A percentile compares a stretch with the other conserved stretches of the same genome.
Conservation (phyloP, 1,140 invertebrate species). For the Lasioglossum albipes region DNA sequence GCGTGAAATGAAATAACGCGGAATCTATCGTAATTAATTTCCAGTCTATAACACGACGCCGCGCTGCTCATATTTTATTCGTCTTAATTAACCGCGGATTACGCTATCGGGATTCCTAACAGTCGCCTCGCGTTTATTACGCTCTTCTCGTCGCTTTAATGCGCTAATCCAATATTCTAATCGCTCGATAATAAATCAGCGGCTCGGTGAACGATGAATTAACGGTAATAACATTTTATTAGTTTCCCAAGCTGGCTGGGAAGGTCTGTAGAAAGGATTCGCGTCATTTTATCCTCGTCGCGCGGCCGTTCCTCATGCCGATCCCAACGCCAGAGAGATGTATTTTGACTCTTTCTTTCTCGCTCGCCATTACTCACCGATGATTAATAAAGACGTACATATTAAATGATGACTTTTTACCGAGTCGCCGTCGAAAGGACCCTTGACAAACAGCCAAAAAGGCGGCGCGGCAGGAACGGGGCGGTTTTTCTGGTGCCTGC, state of each 20-base stretch:
- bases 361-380: conserved; percentile 22
- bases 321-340: not conserved
- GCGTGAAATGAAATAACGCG: not conserved
- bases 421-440: not conserved
- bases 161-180: conserved; percentile 38
- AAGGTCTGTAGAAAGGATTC: not conserved
- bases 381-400: conserved; percentile 47
- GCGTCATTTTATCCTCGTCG: not conserved
- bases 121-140: conserved; percentile 16
- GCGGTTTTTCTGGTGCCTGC: conserved; percentile 2
- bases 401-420: conserved; percentile 30
- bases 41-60: not conserved
- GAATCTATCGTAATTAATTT: conserved; percentile 25
- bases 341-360: not conserved
- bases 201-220: conserved; percentile 16
- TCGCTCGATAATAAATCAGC: conserved; percentile 29
- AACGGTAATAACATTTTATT: conserved; percentile 44
- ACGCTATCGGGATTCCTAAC: not conserved
- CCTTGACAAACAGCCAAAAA: conserved; percentile 21
- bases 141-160: conserved; percentile 6
- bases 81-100: conserved; percentile 35
- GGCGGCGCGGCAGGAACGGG: not conserved
- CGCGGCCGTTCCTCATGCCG: not conserved
- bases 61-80: conserved; percentile 14
- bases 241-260: not conserved